These are phyloP conservation scores for Piliocolobus tephrosceles DNA, from an alignment of 2,113 vertebrate genomes.

Conservation along the genomic window DNA sequence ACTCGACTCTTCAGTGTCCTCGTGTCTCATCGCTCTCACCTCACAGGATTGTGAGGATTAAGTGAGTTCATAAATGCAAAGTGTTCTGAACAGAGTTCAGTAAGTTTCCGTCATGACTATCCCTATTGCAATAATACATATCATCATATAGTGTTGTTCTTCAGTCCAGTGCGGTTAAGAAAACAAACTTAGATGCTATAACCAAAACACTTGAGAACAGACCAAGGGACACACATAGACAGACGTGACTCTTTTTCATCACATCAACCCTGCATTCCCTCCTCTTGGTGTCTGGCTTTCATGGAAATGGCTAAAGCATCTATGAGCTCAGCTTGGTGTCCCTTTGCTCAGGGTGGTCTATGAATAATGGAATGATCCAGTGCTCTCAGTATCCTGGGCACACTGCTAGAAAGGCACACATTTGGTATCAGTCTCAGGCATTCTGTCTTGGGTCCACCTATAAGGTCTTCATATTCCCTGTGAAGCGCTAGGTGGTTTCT, in stretches of 20 bases:
- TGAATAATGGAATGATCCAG: background rate
- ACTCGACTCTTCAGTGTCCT: background rate
- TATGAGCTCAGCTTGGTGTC: background rate
- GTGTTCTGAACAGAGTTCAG: background rate
- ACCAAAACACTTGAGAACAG: background rate
- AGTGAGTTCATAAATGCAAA: background rate
- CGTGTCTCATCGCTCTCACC: too few relatives aligned
- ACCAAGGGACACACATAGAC: background rate
- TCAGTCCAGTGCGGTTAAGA: background rate
- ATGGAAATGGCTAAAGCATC: background rate
- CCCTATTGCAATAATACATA: background rate
- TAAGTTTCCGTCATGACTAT: background rate
- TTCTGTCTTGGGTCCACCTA: background rate
- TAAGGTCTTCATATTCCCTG: background rate
- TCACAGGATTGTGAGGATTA: background rate
- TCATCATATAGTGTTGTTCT: background rate
- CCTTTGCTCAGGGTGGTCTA: background rate
- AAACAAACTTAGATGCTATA: background rate
- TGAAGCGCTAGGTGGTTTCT: background rate
- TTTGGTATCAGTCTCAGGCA: background rate
- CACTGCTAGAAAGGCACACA: background rate
- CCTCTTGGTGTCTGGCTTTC: background rate
- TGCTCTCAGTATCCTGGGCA: background rate
- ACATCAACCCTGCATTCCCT: background rate
- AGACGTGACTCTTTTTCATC: background rate